These are phyloP conservation scores for Rhynchotus rufescens DNA, from an alignment of 2,797 vertebrate species.

Conservation along the genomic window DNA sequence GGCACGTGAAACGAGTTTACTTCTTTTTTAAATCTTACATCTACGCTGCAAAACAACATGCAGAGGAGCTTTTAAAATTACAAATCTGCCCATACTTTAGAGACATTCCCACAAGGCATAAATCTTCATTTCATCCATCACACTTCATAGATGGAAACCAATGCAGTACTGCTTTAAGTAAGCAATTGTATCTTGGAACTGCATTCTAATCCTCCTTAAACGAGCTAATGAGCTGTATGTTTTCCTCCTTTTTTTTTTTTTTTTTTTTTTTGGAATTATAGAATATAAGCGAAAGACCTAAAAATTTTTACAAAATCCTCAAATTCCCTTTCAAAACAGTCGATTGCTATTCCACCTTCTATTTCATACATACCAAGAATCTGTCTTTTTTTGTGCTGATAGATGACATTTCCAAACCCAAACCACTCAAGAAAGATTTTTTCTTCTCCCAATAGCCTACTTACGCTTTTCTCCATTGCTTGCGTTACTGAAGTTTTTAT, in stretches of 20 bases:
- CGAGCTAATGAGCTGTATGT: neutral
- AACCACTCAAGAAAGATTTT: neutral
- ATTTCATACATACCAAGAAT: neutral
- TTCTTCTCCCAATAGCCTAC: neutral
- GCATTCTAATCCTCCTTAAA: neutral
- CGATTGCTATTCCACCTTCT: neutral
- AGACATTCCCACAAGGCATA: neutral
- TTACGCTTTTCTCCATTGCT: neutral
- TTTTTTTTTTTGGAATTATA: too few relatives aligned
- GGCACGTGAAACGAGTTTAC: neutral
- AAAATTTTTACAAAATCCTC: neutral
- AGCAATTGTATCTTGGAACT: neutral
- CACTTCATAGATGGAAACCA: neutral
- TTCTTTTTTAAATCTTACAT: slow-evolving; percentile 3
- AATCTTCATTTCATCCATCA: neutral
- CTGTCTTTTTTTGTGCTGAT: neutral
- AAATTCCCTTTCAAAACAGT: neutral
- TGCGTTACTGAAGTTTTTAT: neutral
- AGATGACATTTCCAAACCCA: neutral
- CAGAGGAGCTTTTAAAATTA: neutral
- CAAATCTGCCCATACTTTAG: neutral
- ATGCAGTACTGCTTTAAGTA: neutral
- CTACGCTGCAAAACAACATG: neutral
- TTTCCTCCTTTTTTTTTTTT: neutral
- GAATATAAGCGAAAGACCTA: neutral